Conservation (phyloP, 2,113 vertebrate species). For the Trichechus manatus region DNA sequence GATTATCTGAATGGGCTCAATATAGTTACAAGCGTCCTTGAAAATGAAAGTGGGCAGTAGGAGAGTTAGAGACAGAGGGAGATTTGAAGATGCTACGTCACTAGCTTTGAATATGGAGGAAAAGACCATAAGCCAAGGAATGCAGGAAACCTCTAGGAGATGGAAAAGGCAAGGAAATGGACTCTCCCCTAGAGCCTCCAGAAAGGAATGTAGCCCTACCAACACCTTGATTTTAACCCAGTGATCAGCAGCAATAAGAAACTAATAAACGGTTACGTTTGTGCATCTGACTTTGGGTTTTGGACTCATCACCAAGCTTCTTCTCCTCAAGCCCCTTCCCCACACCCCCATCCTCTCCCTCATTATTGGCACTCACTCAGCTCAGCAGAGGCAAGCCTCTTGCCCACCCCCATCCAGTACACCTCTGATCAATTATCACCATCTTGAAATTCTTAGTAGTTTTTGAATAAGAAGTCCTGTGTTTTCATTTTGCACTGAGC, state of each 20-base stretch:
- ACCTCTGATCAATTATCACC: background rate
- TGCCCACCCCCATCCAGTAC: background rate
- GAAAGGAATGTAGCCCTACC: background rate
- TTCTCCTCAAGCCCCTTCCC: background rate
- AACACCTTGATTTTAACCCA: no score
- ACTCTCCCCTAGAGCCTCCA: background rate
- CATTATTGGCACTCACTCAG: background rate
- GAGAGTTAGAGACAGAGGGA: no score
- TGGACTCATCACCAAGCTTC: no score
- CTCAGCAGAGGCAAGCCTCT: background rate
- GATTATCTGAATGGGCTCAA: background rate
- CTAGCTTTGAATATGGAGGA: background rate
- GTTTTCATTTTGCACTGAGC: background rate
- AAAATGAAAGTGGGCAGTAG: background rate
- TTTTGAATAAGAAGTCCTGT: background rate
- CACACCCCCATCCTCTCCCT: background rate
- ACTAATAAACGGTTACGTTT: rapidly evolving
- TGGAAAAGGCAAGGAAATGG: background rate
- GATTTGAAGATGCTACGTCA: no score
- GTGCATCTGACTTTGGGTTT: background rate
- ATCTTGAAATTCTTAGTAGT: background rate
- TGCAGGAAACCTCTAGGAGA: no score
- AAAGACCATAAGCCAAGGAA: no score
- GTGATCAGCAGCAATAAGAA: background rate
- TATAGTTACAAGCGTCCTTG: background rate